Conservation (phyloP, 2,113 vertebrate species). For the Vicugna pacos region DNA sequence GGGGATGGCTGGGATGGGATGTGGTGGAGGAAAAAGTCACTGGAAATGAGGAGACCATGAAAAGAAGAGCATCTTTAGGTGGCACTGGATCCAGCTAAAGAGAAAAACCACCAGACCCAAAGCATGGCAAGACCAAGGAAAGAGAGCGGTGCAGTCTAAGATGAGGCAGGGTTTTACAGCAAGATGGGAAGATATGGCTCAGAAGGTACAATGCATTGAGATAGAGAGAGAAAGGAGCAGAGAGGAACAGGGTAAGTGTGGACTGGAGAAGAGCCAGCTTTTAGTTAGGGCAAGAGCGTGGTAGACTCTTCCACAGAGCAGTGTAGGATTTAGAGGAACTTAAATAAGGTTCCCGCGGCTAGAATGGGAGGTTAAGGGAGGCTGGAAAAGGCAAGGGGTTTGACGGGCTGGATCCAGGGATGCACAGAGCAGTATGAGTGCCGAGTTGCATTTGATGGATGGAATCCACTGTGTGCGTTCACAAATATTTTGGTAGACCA, state of each 20-base stretch:
- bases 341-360: background rate
- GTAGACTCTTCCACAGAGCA: background rate
- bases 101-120: background rate
- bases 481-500: background rate
- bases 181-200: background rate
- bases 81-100: background rate
- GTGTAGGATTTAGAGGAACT: background rate
- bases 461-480: background rate
- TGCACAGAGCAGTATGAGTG: background rate
- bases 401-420: background rate
- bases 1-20: background rate
- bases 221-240: background rate
- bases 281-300: background rate
- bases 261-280: background rate
- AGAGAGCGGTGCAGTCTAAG: too few species aligned
- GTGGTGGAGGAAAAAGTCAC: background rate
- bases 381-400: too few species aligned
- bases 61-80: background rate
- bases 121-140: background rate
- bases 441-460: background rate
- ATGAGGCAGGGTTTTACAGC: background rate
- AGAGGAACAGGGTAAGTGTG: background rate
- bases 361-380: fast-evolving
- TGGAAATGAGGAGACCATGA: background rate
- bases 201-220: fast-evolving